Evolutionary conservation across 2,888 invertebrate species (phyloP).

Genomic region (Osedax frankpressi): DNA sequence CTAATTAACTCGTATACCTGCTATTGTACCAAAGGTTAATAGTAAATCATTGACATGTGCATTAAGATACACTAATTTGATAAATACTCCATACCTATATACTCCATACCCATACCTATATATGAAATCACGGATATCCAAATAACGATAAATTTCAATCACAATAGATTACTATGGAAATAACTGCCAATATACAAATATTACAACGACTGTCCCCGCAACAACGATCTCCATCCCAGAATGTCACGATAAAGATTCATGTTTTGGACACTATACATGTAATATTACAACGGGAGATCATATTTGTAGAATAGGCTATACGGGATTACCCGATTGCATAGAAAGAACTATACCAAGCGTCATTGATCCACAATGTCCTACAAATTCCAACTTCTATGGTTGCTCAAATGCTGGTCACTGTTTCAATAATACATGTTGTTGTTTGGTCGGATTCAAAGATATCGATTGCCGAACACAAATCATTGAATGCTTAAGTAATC

Average conservation of each 20-base stretch:
- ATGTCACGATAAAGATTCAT: not conserved
- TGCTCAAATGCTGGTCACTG: not conserved
- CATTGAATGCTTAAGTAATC: not conserved
- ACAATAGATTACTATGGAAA: not conserved
- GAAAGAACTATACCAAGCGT: not conserved
- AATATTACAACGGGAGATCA: constrained; percentile 4
- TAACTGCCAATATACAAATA: not conserved
- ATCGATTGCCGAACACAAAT: not conserved
- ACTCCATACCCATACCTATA: not conserved
- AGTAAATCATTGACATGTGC: too few species aligned
- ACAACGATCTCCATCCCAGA: not conserved
- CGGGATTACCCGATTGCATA: not conserved
- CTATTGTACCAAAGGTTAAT: not conserved
- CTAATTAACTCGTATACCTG: not conserved
- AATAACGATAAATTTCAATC: too few species aligned
- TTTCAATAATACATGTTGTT: constrained; percentile 8
- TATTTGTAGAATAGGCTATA: not conserved
- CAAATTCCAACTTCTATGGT: not conserved
- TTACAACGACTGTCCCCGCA: not conserved
- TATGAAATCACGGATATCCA: too few species aligned
- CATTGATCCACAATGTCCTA: constrained; percentile 1
- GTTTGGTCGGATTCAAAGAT: not conserved
- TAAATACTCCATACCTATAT: not conserved
- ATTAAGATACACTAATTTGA: too few species aligned
- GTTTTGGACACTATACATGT: constrained; percentile 1